phyloP scores from a whole-genome alignment of 2,888 invertebrate species.

The Lordiphosa fenestrarum region DNA sequence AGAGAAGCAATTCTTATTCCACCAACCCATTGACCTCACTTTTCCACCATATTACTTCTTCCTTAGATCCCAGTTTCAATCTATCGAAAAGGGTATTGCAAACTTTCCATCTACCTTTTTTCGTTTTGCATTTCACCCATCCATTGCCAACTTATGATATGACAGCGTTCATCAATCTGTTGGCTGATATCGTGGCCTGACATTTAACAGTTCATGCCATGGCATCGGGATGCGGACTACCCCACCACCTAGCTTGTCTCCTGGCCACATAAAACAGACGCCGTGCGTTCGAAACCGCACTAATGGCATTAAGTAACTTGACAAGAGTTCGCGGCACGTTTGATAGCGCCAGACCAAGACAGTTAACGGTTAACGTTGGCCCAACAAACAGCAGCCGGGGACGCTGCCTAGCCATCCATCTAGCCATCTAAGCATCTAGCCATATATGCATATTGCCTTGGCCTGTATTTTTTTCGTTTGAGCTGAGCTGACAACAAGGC shows the following conservation, averaged over 20 bases:
- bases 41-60: too few relatives aligned
- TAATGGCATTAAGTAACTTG: conserved; percentile 61
- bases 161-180: conserved; percentile 51
- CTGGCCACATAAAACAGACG: conserved; percentile 36
- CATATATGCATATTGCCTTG: conserved; percentile 55
- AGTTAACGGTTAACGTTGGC: conserved; percentile 46
- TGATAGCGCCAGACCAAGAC: conserved; percentile 55
- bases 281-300: conserved; percentile 48
- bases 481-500: conserved; percentile 52
- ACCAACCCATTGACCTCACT: too few relatives aligned
- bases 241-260: conserved; percentile 40
- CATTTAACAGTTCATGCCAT: background rate
- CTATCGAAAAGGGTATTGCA: too few relatives aligned
- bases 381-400: conserved; percentile 39
- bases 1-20: too few relatives aligned
- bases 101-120: conserved; percentile 15
- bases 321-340: conserved; percentile 59
- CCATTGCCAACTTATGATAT: conserved; percentile 35
- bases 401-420: conserved; percentile 12
- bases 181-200: conserved; percentile 1
- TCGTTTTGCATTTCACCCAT: conserved; percentile 41
- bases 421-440: conserved; percentile 26
- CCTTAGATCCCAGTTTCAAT: too few relatives aligned
- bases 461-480: conserved; percentile 64
- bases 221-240: background rate